A percentile compares a stretch with the other conserved stretches of the same genome.
Evolutionary conservation across 1,140 invertebrate genomes (phyloP).

Genomic region (Bicyclus anynana): DNA sequence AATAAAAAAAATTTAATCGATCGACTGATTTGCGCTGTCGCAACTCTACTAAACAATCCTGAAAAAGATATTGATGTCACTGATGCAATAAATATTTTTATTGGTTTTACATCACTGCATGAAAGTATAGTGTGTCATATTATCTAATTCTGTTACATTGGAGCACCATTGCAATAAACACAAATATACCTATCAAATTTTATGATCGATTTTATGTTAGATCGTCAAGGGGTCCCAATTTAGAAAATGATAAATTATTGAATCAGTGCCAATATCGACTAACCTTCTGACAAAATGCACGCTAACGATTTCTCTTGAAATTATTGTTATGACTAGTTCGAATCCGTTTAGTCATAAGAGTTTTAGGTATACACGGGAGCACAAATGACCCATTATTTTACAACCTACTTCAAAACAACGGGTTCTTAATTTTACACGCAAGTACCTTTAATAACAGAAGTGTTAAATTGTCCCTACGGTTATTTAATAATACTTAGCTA

Average conservation of each 20-base stretch:
- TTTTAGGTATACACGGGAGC: not conserved
- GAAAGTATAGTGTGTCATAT: too few relatives aligned
- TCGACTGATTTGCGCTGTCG: too few relatives aligned
- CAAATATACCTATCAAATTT: slow-evolving; percentile 6
- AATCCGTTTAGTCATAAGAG: slow-evolving; percentile 17
- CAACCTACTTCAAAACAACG: not conserved
- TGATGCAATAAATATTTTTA: not conserved
- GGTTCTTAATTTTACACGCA: too few relatives aligned
- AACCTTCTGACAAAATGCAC: slow-evolving; percentile 21
- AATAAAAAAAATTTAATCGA: too few relatives aligned
- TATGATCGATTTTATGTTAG: slow-evolving; percentile 21
- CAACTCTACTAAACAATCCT: too few relatives aligned
- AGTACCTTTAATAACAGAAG: too few relatives aligned
- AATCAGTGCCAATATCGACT: slow-evolving; percentile 29
- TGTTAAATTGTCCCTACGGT: too few relatives aligned
- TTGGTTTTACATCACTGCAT: slow-evolving; percentile 12
- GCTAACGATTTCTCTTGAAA: slow-evolving; percentile 25
- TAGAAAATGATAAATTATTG: slow-evolving; percentile 29
- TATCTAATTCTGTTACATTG: too few relatives aligned
- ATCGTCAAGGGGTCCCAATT: slow-evolving; percentile 29
- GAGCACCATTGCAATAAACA: slow-evolving; percentile 13
- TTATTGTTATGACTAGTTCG: slow-evolving; percentile 29
- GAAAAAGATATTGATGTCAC: not conserved
- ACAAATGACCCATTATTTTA: not conserved
- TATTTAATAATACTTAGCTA: too few relatives aligned